Evolutionary conservation across 1,140 invertebrate species (phyloP).

Genomic region (Brachionus manjavacas): DNA sequence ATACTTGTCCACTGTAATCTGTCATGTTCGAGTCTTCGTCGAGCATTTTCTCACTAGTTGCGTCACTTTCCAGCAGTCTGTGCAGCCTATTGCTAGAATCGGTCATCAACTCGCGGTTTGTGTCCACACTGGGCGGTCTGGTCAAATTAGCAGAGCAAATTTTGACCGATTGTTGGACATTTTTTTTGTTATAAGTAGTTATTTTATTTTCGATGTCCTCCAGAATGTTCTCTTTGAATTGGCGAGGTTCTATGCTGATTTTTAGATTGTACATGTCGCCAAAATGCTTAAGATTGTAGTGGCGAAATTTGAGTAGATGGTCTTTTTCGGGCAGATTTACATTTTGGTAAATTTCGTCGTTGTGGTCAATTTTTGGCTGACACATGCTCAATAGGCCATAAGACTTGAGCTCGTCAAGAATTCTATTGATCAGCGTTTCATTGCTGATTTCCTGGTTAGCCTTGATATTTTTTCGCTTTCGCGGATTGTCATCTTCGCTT

Average conservation of each 20-base stretch:
- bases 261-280: neutral
- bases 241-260: neutral
- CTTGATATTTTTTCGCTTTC: neutral
- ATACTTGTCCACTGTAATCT: neutral
- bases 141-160: neutral
- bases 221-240: neutral
- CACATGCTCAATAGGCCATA: neutral
- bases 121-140: neutral
- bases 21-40: constrained; percentile 21
- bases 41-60: neutral
- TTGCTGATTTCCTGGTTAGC: neutral
- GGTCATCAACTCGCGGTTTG: neutral
- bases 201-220: neutral
- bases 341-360: neutral
- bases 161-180: neutral
- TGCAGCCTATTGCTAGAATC: neutral
- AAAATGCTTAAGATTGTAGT: neutral
- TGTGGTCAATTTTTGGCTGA: neutral
- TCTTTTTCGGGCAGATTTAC: neutral
- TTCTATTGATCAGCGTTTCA: neutral
- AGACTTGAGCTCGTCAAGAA: neutral
- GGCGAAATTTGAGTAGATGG: constrained; percentile 5
- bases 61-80: neutral
- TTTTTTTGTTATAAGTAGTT: neutral
- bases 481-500: neutral